Evolutionary conservation across 2,113 vertebrate genomes (phyloP).

Genomic region (Mesoclemmys tuberculata): DNA sequence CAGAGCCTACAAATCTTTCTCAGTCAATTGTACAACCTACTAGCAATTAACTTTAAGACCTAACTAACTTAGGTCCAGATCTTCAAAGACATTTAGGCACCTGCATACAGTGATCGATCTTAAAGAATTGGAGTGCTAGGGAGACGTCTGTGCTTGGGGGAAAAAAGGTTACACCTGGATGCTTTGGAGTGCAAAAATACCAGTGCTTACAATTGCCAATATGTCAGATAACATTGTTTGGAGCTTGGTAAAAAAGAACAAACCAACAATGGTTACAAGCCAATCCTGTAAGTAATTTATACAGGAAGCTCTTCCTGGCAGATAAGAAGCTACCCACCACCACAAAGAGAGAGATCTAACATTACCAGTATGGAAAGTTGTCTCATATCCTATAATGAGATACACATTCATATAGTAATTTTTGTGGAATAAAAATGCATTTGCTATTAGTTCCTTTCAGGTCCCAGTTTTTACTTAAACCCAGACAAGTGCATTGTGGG

Average conservation of each 20-base stretch:
- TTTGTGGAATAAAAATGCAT: neutral
- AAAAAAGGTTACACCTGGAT: neutral
- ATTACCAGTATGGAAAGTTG: neutral
- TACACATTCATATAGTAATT: neutral
- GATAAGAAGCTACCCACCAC: neutral
- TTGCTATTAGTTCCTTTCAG: neutral
- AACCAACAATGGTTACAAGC: neutral
- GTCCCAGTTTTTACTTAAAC: constrained; percentile 15
- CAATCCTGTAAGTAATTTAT: neutral
- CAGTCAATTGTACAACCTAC: neutral
- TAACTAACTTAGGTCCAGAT: neutral
- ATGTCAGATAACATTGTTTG: neutral
- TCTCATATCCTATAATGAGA: neutral
- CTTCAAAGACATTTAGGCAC: neutral
- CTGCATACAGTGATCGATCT: neutral
- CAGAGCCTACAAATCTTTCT: neutral
- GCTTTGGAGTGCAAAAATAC: neutral
- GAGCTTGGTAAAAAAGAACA: neutral
- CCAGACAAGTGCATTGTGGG: constrained; percentile 35
- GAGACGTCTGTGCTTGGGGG: neutral
- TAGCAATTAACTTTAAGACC: neutral
- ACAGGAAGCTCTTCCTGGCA: neutral
- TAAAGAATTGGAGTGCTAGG: neutral
- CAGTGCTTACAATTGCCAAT: neutral
- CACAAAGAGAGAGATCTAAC: neutral